Conservation (phyloP, 2,797 vertebrate species). For the Diplodus sargus region DNA sequence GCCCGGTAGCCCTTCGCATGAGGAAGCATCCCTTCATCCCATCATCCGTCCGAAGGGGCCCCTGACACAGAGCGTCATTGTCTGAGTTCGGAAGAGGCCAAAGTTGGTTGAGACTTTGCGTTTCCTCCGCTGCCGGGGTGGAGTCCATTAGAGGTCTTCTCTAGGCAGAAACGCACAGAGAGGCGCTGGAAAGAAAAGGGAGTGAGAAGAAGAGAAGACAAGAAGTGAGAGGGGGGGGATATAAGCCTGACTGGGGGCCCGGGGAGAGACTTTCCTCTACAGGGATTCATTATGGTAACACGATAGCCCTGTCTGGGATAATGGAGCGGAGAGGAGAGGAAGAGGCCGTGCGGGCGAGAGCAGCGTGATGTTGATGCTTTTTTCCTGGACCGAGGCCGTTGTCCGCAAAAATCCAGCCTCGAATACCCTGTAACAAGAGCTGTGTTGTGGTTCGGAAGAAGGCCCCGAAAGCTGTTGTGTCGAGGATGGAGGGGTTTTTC, state of each 20-base stretch:
- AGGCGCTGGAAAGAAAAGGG: constrained; percentile 6
- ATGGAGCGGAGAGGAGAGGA: constrained; percentile 56
- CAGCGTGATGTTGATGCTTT: constrained; percentile 66
- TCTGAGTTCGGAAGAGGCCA: constrained; percentile 19
- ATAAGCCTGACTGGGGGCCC: constrained; percentile 44
- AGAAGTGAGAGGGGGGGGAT: constrained; percentile 31
- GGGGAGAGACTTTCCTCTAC: constrained; percentile 67
- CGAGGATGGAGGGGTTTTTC: constrained; percentile 25
- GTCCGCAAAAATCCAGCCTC: constrained; percentile 61
- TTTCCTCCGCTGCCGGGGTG: constrained; percentile 24
- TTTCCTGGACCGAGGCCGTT: constrained; percentile 70
- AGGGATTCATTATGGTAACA: constrained; percentile 78
- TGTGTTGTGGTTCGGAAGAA: constrained; percentile 56
- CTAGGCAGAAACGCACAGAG: constrained; percentile 9
- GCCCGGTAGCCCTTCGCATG: constrained; percentile 17
- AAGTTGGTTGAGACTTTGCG: constrained; percentile 10
- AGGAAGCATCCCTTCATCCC: constrained; percentile 46
- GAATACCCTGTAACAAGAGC: constrained; percentile 67
- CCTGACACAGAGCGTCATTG: constrained; percentile 40
- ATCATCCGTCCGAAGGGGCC: constrained; percentile 4
- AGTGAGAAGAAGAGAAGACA: constrained; percentile 18
- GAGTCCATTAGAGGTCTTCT: constrained; percentile 47
- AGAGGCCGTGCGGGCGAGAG: constrained; percentile 56
- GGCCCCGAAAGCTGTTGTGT: constrained; percentile 48
- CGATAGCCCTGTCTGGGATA: constrained; percentile 74